Base-by-base conservation (phyloP, 2,113 vertebrate genomes). In the Aphyosemion australe region DNA sequence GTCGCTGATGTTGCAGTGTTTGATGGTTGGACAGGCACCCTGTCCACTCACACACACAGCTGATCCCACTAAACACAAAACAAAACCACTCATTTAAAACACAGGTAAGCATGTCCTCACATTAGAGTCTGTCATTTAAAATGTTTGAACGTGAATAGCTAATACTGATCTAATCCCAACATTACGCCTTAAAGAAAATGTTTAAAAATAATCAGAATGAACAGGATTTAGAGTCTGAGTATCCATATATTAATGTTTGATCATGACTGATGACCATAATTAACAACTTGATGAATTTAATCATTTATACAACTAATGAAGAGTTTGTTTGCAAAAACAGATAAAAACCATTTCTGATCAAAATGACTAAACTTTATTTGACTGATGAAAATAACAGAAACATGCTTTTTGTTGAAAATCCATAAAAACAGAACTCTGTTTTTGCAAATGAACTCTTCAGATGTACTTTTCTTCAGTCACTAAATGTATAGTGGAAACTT, bases 1-100 rank as follows among this genome's bases (percentile, higher is more conserved):
- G 94, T 99, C 97, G 42, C 97, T 99, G 93, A 99, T 99, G 92
- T 99, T 99, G 92, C 97, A 99, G 93, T 99, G 97, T 85, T 98
- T 99, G 89, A 99, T 99, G 82, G 94, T 98, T 56, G 97, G 97
- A 93, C 96, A 97, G 1, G 97, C 97, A 83, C 97, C 97, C 71
- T 99, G 97, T 71, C 97, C 97, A 74, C 97, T 99, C 78, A 99
- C 97, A 81, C 97, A 99, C 31, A 99, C 97, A 49, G 97, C 97
- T 79, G 97, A 99, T 65, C 97, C 97, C 87, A 99, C 97, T 99
- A 76, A 56, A 89, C 81, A 78, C 69, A 66, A 71, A 49, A 47
- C 26, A 58, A 37, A 37, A 37, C 34, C 4, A 3, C 34, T 8
- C 6, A 37, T n/a, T n/a, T n/a, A n/a, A n/a, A 37, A 37, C 34